Base-by-base conservation (phyloP, 37 sponge, comb jelly and placozoan species). In the Tethya wilhelma region DNA sequence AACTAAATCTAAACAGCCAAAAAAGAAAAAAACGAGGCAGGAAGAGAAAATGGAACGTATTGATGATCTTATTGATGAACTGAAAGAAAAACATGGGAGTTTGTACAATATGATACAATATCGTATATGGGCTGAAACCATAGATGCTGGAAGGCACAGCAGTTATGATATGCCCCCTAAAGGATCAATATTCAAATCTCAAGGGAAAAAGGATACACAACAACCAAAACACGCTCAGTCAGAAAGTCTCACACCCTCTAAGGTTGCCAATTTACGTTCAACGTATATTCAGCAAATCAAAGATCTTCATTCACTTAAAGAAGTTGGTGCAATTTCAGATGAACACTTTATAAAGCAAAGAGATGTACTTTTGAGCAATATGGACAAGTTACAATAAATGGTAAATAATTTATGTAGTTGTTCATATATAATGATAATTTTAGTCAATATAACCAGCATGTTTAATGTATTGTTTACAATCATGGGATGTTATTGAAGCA, bases 371-470 rank as follows among this genome's bases (percentile, higher is more conserved):
- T 7, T 64, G 3, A 4, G 32, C 2, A 31, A 64, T 4, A 64
- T 64, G 66, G 36, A 28, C 2, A 64, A 64, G 32, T 20, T 64
- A 34, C 26, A 64, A 2, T 25, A n/a, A 19, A 28, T 28, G 26
- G 59, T 49, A 26, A n/a, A n/a, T n/a, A 5, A 34, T 19, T 14
- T 49, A 49, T 14, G 14, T 49, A 49, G 53, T 14, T 49, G 14
- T 49, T 49, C 9, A 49, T 49, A 14, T 64, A 34, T 4, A 29
- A 28, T 30, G 34, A 7, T 30, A 30, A 34, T 64, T 29, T 30
- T 38, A 70, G 44, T 44, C 45, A 1, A 70, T 44, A 9, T 70
- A 70, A 17, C 71, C 71, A 40, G 71, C 71, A 40, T 70, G 42
- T 29, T 38, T 70, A 17, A 70, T 70, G 42, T 40, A 70, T 20